Evolutionary conservation across 2,113 vertebrate genomes (phyloP).

Genomic region (Sceloporus undulatus): DNA sequence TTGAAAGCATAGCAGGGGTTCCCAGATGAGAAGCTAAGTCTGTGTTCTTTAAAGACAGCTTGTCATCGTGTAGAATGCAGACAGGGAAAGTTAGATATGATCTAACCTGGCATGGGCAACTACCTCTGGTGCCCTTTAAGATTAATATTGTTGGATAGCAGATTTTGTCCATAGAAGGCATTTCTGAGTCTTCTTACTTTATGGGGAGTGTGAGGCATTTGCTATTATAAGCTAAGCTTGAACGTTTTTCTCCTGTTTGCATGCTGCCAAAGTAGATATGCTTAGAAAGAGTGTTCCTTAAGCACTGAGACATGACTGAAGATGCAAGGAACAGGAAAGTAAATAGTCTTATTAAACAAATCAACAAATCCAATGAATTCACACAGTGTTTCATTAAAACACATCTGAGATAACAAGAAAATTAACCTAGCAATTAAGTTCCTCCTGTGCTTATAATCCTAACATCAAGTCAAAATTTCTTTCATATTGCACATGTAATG

Average conservation of each 20-base stretch:
- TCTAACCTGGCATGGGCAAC: neutral
- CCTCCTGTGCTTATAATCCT: conserved; percentile 15
- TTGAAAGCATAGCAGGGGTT: neutral
- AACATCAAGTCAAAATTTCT: conserved; percentile 22
- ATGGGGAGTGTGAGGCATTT: neutral
- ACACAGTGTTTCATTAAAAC: conserved; percentile 26
- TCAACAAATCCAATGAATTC: conserved; percentile 24
- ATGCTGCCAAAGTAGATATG: neutral
- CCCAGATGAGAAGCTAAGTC: neutral
- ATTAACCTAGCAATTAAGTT: conserved; percentile 12
- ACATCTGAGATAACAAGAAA: conserved; percentile 24
- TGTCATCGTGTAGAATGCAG: neutral
- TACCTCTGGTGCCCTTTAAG: neutral
- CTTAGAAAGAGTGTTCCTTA: conserved; percentile 12
- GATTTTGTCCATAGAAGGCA: neutral
- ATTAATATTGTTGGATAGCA: neutral
- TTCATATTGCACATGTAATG: neutral
- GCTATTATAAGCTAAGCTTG: neutral
- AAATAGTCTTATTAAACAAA: conserved; percentile 29
- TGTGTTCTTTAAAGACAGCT: neutral
- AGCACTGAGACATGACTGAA: neutral
- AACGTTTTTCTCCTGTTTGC: neutral
- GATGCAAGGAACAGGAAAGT: conserved; percentile 23
- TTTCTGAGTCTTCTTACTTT: neutral
- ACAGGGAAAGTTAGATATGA: neutral